These are phyloP conservation scores for Tenthredo mesomela DNA, from an alignment of 2,888 invertebrate genomes.

Conservation along the genomic window DNA sequence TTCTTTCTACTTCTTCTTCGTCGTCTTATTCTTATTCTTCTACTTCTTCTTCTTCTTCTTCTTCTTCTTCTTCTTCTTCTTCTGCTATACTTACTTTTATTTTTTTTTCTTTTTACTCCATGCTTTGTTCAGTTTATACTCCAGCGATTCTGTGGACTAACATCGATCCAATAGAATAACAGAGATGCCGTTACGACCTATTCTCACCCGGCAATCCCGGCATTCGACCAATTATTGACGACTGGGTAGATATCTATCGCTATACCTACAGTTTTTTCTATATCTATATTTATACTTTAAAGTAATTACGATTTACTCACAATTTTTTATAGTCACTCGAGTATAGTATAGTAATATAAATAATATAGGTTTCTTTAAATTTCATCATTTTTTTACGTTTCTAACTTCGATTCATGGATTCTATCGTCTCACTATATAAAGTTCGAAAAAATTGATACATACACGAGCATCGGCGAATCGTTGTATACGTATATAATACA, in stretches of 20 bases:
- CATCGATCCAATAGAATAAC: slow-evolving; percentile 15
- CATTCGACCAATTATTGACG: slow-evolving; percentile 7
- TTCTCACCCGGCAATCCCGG: neutral
- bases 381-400: neutral
- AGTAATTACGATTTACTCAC: neutral
- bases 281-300: neutral
- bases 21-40: neutral
- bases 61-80: neutral
- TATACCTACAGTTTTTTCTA: neutral
- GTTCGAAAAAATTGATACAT: neutral
- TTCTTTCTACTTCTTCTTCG: neutral
- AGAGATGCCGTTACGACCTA: neutral
- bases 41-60: neutral
- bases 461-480: neutral
- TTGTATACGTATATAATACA: neutral
- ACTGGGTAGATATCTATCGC: neutral
- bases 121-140: slow-evolving; percentile 17
- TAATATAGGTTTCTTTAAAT: neutral
- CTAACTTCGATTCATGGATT: no score
- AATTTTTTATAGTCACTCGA: neutral
- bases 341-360: no score
- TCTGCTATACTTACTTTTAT: neutral
- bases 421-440: no score
- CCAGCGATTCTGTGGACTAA: neutral
- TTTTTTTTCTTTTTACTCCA: neutral